Base-by-base conservation (phyloP, 1,140 invertebrate species). In the Philaenus spumarius region DNA sequence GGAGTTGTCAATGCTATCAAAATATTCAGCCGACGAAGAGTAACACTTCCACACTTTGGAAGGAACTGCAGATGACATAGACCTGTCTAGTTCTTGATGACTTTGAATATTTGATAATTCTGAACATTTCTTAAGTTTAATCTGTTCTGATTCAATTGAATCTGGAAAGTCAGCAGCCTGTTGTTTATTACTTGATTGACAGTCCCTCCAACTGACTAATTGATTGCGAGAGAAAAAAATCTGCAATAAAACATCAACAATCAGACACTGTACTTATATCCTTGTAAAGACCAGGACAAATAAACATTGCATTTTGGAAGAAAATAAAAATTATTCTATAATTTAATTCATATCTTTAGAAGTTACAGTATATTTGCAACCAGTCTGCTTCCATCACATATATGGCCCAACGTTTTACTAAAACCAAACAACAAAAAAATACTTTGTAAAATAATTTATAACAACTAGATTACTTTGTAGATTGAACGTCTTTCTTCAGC, bases 1-100 rank as follows among this genome's bases (percentile, higher is more conserved):
- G 73, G 76, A 30, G 23, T 56, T 42, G 62, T 81, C 76, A 40
- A 80, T 80, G 64, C 79, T 80, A 60, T 81, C 80, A 61, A 78
- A 80, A 62, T 75, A 77, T 4, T 62, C 66, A 22, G 69, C 67
- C 1, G 68, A 11, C n/a, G 23, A n/a, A 19, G 34, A 19, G 9
- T 22, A 11, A 42, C 6, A 20, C 24, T 15, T 17, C 52, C 52
- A 54, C 24, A 22, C 14, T 9, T 30, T 20, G 2, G 55, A 47
- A 11, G 26, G 55, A 1, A 20, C 45, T 26, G n/a, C 45, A 12
- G 15, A 47, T 3, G 14, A 24, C 55, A 57, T n/a, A 14, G 55
- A 57, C 2, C 55, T 19, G 14, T 57, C 55, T 17, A 57, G 43
- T 17, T 57, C 43, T 34, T 47, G 43, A 42, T 48, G 20, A 14